phyloP scores from a whole-genome alignment of 2,113 vertebrate species.

The Lates calcarifer region DNA sequence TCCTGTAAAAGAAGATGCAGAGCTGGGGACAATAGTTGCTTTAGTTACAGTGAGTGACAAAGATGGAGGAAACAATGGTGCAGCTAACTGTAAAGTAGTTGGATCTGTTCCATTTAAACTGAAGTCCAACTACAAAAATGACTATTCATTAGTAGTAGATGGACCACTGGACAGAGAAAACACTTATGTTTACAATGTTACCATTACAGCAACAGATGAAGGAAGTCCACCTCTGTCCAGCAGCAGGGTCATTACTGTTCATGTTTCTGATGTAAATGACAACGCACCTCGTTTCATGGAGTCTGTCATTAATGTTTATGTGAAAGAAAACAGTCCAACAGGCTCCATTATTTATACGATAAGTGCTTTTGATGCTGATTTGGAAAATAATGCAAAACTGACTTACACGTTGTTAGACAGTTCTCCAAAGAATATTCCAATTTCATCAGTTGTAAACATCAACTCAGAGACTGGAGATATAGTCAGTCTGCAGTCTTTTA shows the following conservation, averaged over 20 bases:
- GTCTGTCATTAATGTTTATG: slow-evolving; percentile 79
- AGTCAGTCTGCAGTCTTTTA: too few species aligned
- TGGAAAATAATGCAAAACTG: slow-evolving; percentile 84
- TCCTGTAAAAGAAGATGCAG: slow-evolving; percentile 85
- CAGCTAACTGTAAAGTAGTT: slow-evolving; percentile 51
- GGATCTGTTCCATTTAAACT: slow-evolving; percentile 66
- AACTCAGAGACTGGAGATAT: too few species aligned
- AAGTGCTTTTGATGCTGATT: slow-evolving; percentile 86
- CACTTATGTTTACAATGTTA: slow-evolving; percentile 84
- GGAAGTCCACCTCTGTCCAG: slow-evolving; percentile 86
- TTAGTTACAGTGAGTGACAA: slow-evolving; percentile 87
- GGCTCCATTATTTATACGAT: slow-evolving; percentile 83
- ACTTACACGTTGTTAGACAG: slow-evolving; percentile 82
- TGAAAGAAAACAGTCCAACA: slow-evolving; percentile 88
- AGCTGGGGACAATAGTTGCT: slow-evolving; percentile 86
- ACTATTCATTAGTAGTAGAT: slow-evolving; percentile 88
- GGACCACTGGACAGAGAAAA: slow-evolving; percentile 87
- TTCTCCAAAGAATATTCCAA: slow-evolving; percentile 65
- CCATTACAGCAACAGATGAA: slow-evolving; percentile 85
- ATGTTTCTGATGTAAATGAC: slow-evolving; percentile 90
- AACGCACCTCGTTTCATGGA: slow-evolving; percentile 87
- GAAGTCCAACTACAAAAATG: slow-evolving; percentile 87
- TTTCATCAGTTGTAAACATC: slow-evolving; percentile 83
- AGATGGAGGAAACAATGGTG: slow-evolving; percentile 81
- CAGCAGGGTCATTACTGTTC: slow-evolving; percentile 78